Evolutionary conservation across 2,113 vertebrate species (phyloP).

Genomic region (Aphyosemion australe): DNA sequence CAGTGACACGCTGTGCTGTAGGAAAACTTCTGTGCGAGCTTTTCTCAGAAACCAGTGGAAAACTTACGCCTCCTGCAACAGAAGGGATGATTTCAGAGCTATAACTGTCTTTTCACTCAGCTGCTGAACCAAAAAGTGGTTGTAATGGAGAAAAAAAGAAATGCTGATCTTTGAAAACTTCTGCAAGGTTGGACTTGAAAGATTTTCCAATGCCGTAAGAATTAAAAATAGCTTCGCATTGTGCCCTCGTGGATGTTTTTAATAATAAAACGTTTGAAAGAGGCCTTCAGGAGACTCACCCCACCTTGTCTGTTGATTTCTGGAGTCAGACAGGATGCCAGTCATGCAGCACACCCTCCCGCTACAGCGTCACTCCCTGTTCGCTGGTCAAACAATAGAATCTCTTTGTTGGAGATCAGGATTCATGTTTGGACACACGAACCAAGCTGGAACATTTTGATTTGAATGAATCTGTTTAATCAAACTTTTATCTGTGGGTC

Average conservation of each 20-base stretch:
- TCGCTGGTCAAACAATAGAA: slow-evolving; percentile 36
- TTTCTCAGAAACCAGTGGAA: slow-evolving; percentile 51
- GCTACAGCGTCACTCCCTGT: slow-evolving; percentile 31
- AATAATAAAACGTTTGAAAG: slow-evolving; percentile 12
- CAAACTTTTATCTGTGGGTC: background rate
- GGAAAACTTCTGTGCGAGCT: slow-evolving; percentile 44
- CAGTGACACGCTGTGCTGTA: background rate
- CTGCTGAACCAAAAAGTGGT: background rate
- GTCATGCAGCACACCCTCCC: slow-evolving; percentile 47
- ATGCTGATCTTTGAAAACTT: slow-evolving; percentile 5
- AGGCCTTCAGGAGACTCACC: background rate
- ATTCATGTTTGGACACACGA: background rate
- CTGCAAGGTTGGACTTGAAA: background rate
- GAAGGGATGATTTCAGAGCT: slow-evolving; percentile 47
- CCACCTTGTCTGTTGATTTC: background rate
- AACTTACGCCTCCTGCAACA: slow-evolving; percentile 32
- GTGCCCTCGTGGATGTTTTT: slow-evolving; percentile 7
- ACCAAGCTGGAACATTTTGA: background rate
- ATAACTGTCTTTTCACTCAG: slow-evolving; percentile 28
- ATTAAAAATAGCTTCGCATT: slow-evolving; percentile 14
- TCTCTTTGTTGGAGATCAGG: slow-evolving; percentile 24
- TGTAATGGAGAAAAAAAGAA: background rate
- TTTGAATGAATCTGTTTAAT: background rate
- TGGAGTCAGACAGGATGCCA: slow-evolving; percentile 43
- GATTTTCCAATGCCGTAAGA: slow-evolving; percentile 25